Conservation (phyloP, 2,888 invertebrate species). For the Apeira syringaria region DNA sequence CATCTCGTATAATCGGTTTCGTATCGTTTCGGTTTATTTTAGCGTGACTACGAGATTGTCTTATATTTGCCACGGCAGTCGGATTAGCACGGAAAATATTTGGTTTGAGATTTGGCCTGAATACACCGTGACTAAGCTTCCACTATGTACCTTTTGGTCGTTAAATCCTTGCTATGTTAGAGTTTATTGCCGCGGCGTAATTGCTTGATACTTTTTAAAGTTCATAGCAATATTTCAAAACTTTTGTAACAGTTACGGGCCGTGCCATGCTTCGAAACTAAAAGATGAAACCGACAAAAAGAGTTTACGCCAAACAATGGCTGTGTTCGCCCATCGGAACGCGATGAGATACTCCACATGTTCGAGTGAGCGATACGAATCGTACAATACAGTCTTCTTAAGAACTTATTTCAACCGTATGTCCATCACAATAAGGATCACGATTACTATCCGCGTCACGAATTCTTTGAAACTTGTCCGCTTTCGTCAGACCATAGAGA, state of each 20-base stretch:
- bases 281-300: conserved; percentile 51
- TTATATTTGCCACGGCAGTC: conserved; percentile 49
- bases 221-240: conserved; percentile 13
- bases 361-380: conserved; percentile 37
- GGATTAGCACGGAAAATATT: conserved; percentile 59
- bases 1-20: conserved; percentile 30
- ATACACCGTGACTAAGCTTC: conserved; percentile 45
- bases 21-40: conserved; percentile 32
- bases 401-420: conserved; percentile 16
- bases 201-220: conserved; percentile 10
- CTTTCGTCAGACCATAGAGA: conserved; percentile 24
- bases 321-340: conserved; percentile 62
- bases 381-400: conserved; percentile 31
- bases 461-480: conserved; percentile 15
- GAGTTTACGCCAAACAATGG: conserved; percentile 53
- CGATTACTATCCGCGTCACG: neutral
- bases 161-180: conserved; percentile 11
- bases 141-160: conserved; percentile 32
- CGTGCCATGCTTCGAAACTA: conserved; percentile 39
- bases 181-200: neutral
- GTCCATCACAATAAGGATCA: conserved; percentile 10
- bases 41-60: conserved; percentile 34
- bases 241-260: conserved; percentile 17
- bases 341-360: conserved; percentile 64
- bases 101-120: conserved; percentile 49